These are phyloP conservation scores for Pangasius macronema DNA, from an alignment of 2,797 vertebrate genomes.

Conservation along the genomic window DNA sequence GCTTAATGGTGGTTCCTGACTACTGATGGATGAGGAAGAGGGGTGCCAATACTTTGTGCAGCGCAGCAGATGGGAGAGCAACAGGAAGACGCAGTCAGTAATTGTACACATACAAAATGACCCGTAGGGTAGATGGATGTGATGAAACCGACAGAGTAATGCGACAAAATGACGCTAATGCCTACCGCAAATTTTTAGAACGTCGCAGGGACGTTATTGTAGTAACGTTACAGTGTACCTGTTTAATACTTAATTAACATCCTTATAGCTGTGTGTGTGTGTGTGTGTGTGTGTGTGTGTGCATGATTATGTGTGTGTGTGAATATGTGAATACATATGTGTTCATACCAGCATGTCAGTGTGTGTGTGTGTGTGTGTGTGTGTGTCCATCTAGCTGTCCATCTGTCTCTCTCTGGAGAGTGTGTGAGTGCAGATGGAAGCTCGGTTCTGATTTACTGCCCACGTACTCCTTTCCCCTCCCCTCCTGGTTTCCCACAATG, in stretches of 20 bases:
- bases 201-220: not conserved
- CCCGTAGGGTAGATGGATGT: not conserved
- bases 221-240: not conserved
- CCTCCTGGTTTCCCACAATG: not conserved
- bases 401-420: not conserved
- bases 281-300: constrained; percentile 23
- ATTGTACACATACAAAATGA: not conserved
- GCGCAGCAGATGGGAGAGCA: constrained; percentile 3
- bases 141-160: not conserved
- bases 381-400: not conserved
- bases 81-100: constrained; percentile 41
- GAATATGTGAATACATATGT: not conserved
- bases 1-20: not conserved
- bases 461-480: not conserved
- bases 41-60: constrained; percentile 19
- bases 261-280: not conserved
- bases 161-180: not conserved
- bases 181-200: not conserved
- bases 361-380: not conserved
- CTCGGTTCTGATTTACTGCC: constrained; percentile 22
- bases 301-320: constrained; percentile 19
- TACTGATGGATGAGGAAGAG: not conserved
- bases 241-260: not conserved
- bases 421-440: constrained; percentile 13
- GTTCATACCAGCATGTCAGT: not conserved